Conservation (phyloP, 2,797 vertebrate species). For the Heliangelus exortis region DNA sequence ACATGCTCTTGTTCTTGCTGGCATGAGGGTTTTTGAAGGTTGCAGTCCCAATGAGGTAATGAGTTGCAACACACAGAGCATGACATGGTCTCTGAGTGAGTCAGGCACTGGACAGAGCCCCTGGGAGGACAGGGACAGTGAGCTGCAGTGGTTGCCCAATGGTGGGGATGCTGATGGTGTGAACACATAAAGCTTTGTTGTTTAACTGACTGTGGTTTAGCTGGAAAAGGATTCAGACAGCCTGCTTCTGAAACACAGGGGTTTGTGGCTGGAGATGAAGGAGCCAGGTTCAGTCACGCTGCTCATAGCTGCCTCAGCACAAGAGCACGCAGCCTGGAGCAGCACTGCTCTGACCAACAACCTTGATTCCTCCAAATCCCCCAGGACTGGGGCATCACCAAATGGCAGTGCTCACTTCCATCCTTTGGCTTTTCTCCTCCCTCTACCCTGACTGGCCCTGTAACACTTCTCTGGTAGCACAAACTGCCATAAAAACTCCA, state of each 20-base stretch:
- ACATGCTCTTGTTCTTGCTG: not conserved
- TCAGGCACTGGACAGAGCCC: fast-evolving
- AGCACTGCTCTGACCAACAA: not conserved
- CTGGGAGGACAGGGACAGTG: not conserved
- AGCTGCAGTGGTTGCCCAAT: fast-evolving
- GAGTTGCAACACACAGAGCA: not conserved
- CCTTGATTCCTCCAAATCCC: not conserved
- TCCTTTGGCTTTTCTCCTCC: not conserved
- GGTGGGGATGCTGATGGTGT: not conserved
- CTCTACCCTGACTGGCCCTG: not conserved
- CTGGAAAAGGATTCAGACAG: not conserved
- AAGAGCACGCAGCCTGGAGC: not conserved
- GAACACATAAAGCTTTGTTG: not conserved
- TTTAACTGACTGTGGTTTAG: not conserved
- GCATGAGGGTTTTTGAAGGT: not conserved
- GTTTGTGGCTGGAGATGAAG: not conserved
- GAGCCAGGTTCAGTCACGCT: not conserved
- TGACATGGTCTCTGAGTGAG: fast-evolving
- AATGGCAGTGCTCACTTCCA: not conserved
- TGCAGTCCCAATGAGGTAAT: fast-evolving
- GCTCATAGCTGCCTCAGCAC: not conserved
- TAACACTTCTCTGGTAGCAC: not conserved
- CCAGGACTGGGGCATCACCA: not conserved
- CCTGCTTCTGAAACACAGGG: not conserved
- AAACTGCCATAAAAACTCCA: not conserved